Evolutionary conservation across 2,797 vertebrate genomes (phyloP).

Genomic region (Staurois parvus): DNA sequence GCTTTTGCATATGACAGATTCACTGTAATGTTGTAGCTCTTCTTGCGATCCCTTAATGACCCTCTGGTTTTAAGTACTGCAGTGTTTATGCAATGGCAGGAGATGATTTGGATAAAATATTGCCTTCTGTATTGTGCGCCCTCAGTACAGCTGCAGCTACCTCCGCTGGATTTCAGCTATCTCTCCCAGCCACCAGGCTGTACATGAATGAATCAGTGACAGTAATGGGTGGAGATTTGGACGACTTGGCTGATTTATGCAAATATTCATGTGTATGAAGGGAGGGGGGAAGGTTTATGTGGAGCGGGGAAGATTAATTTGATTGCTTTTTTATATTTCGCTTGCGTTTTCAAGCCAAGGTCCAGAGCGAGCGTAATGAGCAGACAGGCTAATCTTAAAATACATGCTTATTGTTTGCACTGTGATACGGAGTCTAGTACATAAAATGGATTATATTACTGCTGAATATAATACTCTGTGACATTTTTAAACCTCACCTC

Average conservation of each 20-base stretch:
- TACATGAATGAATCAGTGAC: constrained; percentile 52
- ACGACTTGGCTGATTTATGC: constrained; percentile 35
- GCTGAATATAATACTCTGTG: neutral
- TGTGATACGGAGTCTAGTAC: neutral
- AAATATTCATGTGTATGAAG: constrained; percentile 30
- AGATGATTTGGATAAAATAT: neutral
- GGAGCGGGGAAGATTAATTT: constrained; percentile 7
- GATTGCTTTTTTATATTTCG: neutral
- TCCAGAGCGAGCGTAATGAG: constrained; percentile 5
- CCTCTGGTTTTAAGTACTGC: constrained; percentile 1
- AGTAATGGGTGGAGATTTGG: constrained; percentile 41
- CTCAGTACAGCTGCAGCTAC: constrained; percentile 13
- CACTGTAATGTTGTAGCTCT: neutral
- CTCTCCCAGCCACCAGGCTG: neutral
- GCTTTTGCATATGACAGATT: too few relatives aligned
- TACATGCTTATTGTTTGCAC: neutral
- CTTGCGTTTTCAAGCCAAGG: neutral
- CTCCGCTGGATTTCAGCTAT: constrained; percentile 11
- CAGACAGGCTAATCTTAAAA: constrained; percentile 6
- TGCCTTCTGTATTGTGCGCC: constrained; percentile 2
- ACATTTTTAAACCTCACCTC: neutral
- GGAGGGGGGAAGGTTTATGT: neutral
- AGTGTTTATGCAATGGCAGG: constrained; percentile 9
- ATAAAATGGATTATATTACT: constrained; percentile 15
- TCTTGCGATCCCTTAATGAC: constrained; percentile 14